Conservation (phyloP, 2,888 invertebrate genomes). For the Autographa pulchrina region DNA sequence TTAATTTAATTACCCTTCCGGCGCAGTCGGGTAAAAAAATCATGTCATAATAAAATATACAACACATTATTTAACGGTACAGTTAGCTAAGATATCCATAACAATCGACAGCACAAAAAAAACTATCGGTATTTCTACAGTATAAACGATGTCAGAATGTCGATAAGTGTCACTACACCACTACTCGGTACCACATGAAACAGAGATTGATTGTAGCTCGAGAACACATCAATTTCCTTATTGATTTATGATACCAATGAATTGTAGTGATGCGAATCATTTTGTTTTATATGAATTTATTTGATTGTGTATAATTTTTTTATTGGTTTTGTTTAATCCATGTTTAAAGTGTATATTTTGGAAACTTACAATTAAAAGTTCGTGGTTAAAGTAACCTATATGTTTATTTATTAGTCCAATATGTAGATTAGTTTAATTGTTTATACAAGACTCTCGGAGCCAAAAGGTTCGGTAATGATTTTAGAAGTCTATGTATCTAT, state of each 20-base stretch:
- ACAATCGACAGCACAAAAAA: constrained; percentile 25
- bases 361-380: too few species aligned
- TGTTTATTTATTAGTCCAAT: too few species aligned
- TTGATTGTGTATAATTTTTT: constrained; percentile 5
- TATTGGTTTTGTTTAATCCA: neutral
- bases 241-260: constrained; percentile 67
- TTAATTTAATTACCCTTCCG: too few species aligned
- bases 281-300: constrained; percentile 33
- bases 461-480: too few species aligned
- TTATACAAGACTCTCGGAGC: too few species aligned
- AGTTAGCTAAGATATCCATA: constrained; percentile 18
- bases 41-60: too few species aligned
- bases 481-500: too few species aligned
- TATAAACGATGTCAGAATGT: constrained; percentile 75
- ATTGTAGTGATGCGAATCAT: constrained; percentile 47
- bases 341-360: too few species aligned
- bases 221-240: constrained; percentile 67
- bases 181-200: constrained; percentile 57
- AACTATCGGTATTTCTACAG: constrained; percentile 57
- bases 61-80: constrained; percentile 6
- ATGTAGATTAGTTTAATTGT: too few species aligned
- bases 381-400: too few species aligned
- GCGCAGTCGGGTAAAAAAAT: too few species aligned
- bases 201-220: constrained; percentile 73
- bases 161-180: constrained; percentile 77